Evolutionary conservation across 1,140 invertebrate species (phyloP), one percentile per base, ranked within the genome.

Genomic region (Lutraria rhynchaena): DNA sequence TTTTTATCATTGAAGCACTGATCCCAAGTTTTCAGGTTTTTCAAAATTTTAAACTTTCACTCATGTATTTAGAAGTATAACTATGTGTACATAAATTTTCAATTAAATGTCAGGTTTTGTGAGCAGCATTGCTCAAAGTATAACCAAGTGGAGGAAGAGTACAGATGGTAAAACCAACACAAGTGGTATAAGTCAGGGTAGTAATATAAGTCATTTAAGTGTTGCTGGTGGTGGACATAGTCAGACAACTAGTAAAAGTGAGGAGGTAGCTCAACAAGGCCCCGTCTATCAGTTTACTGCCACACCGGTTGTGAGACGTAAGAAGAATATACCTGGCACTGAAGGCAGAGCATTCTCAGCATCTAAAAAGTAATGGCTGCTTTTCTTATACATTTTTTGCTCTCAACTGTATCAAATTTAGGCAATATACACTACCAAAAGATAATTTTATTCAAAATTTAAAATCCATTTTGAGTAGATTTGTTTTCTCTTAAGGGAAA

Each of bases 281-380:
- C 53, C 46, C 3, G 37, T 61, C n/a, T 81, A 69, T 63, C 67
- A 81, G 55, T 81, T 81, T 31, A 49, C 77, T 24, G 63, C 77
- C 29, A 90, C 90, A n/a, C 91, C 91, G n/a, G 86, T 88, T 22
- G 85, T 92, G 17, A 86, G 90, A 51, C 83, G 88, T 13, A 91
- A 90, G 65, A 90, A 88, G 80, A 44, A 73, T 4, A 83, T 81
- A 74, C 63, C 80, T 29, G 85, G 83, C 19, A 84, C 83, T 19
- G 88, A 86, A 15, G 88, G 88, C 31, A 78, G 63, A 13, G 88
- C 90, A 4, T 91, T 92, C 73, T 91, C 90, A n/a, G 85, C 90
- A 9, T 85, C 87, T 22, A 91, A 91, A 86, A 91, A 89, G 91
- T 92, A 87, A 77, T 83, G 22, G 2, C n/a, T 61, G 9, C 24